phyloP scores from a whole-genome alignment of 1,140 invertebrate genomes.

The Prorops nasuta region DNA sequence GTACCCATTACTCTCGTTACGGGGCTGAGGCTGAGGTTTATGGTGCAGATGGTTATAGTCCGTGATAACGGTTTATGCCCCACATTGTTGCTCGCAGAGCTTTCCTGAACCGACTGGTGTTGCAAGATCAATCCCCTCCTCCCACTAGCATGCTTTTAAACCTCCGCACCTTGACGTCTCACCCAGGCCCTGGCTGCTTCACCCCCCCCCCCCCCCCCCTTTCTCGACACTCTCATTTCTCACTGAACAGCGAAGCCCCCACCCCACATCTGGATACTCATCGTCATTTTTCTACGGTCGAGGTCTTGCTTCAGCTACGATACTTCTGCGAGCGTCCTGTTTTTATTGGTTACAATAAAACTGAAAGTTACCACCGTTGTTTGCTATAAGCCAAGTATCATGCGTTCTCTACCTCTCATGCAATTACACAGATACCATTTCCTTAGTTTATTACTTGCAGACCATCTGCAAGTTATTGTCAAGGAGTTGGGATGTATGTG shows the following conservation, averaged over 20 bases:
- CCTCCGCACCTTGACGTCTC: background rate
- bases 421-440: no score
- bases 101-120: slow-evolving; percentile 22
- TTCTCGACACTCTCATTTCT: background rate
- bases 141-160: background rate
- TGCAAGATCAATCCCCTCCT: slow-evolving; percentile 18
- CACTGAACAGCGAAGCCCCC: no score
- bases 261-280: no score
- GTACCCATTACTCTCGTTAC: slow-evolving; percentile 48
- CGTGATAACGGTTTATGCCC: slow-evolving; percentile 41
- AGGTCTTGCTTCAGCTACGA: no score
- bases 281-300: slow-evolving; percentile 19
- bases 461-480: no score
- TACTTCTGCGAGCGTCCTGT: no score
- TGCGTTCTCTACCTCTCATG: no score
- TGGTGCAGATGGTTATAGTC: slow-evolving; percentile 39
- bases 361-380: slow-evolving; percentile 7
- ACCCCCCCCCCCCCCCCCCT: background rate
- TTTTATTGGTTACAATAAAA: slow-evolving; percentile 11
- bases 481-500: no score
- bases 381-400: no score
- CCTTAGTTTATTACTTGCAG: no score
- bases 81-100: slow-evolving; percentile 21
- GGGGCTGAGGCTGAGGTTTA: slow-evolving; percentile 31
- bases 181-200: background rate